Percentiles rank a stretch among this genome's conserved stretches.
phyloP scores from a whole-genome alignment of 2,888 invertebrate genomes.

The Galeruca laticollis region DNA sequence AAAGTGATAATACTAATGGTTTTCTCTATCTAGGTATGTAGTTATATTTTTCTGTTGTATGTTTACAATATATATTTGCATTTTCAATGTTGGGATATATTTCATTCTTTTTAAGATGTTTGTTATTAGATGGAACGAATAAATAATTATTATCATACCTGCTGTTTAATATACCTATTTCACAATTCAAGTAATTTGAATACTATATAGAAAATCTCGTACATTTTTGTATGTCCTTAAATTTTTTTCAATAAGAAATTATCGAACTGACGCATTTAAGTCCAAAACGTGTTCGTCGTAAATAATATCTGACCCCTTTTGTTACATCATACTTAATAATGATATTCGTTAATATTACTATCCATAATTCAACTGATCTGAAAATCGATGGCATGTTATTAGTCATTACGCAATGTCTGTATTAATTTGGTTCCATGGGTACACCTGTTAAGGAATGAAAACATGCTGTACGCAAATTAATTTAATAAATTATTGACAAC shows the following conservation, averaged over 20 bases:
- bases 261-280: not conserved
- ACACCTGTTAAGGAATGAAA: constrained; percentile 4
- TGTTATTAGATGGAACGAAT: no score
- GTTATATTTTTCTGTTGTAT: no score
- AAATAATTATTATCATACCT: no score
- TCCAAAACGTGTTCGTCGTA: not conserved
- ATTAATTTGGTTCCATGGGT: not conserved
- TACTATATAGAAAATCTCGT: no score
- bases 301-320: constrained; percentile 4
- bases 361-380: constrained; percentile 1
- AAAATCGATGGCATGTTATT: not conserved
- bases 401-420: constrained; percentile 2
- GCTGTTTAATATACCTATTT: no score
- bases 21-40: no score
- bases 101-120: no score
- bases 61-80: no score
- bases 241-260: not conserved
- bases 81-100: no score
- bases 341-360: not conserved
- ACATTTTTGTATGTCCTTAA: no score
- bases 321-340: constrained; percentile 5
- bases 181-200: no score
- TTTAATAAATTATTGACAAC: not conserved
- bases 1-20: no score
- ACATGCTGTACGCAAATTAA: not conserved